Percentiles rank a stretch among this genome's conserved stretches.
phyloP scores from a whole-genome alignment of 2,797 vertebrate genomes.

The Cephalopachus bancanus region DNA sequence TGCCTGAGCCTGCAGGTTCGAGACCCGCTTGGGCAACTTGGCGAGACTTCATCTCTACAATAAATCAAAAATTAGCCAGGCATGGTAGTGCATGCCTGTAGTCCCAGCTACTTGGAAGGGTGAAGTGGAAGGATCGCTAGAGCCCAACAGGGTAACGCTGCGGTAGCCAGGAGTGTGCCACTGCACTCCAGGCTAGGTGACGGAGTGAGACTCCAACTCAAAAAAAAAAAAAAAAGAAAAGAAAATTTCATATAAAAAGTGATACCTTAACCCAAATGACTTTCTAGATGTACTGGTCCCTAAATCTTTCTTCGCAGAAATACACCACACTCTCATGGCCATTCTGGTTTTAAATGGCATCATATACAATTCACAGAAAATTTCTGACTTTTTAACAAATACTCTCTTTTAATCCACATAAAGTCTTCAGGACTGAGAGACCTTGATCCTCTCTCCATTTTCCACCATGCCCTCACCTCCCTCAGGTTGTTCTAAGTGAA shows the following conservation, averaged over 20 bases:
- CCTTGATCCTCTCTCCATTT: neutral
- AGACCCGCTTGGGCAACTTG: no score
- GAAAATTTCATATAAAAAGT: neutral
- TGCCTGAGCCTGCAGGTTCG: no score
- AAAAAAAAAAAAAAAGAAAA: no score
- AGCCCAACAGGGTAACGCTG: no score
- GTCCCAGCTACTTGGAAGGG: no score
- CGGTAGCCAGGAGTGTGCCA: no score
- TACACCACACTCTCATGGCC: neutral
- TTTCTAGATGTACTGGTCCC: neutral
- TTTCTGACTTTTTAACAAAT: neutral
- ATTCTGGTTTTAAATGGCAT: conserved; percentile 42
- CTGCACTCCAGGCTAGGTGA: no score
- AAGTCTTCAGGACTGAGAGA: neutral
- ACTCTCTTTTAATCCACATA: neutral
- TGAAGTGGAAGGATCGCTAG: no score
- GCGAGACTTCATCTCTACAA: no score
- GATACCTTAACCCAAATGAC: neutral
- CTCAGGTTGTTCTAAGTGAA: neutral
- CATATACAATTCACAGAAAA: neutral
- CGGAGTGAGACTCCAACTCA: no score
- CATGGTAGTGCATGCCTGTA: no score
- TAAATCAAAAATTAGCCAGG: no score
- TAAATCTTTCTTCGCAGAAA: neutral
- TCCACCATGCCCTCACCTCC: neutral